Evolutionary conservation across 2,888 invertebrate genomes (phyloP).

Genomic region (Yponomeuta cagnagella): DNA sequence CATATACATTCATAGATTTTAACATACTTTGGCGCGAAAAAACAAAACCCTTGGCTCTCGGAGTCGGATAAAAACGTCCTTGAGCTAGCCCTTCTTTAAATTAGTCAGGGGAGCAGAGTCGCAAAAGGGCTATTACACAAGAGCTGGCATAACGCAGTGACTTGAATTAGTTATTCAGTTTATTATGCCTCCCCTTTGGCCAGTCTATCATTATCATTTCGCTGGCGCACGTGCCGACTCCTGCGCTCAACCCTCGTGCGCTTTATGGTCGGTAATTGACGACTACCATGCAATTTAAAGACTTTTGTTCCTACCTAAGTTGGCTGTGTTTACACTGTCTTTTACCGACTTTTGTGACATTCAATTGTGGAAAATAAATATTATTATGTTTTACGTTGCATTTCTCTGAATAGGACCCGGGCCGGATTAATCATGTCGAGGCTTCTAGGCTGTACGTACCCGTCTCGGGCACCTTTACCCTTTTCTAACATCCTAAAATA

Average conservation of each 20-base stretch:
- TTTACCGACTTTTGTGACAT: background rate
- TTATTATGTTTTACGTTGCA: too few species aligned
- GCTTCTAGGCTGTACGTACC: too few species aligned
- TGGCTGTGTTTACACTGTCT: slow-evolving; percentile 33
- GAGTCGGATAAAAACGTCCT: slow-evolving; percentile 27
- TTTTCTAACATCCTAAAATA: too few species aligned
- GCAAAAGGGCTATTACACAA: slow-evolving; percentile 56
- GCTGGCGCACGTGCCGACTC: slow-evolving; percentile 63
- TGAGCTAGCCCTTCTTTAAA: slow-evolving; percentile 35
- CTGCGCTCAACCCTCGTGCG: slow-evolving; percentile 49
- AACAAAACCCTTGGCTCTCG: too few species aligned
- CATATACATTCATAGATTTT: too few species aligned
- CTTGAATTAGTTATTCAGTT: slow-evolving; percentile 74
- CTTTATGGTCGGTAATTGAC: slow-evolving; percentile 68
- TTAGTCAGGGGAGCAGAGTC: slow-evolving; percentile 26
- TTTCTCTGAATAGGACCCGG: too few species aligned
- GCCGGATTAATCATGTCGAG: too few species aligned
- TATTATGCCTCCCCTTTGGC: slow-evolving; percentile 66
- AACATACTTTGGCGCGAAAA: too few species aligned
- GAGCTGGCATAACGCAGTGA: slow-evolving; percentile 56
- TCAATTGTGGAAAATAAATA: too few species aligned
- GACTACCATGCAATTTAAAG: slow-evolving; percentile 28
- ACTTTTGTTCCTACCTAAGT: slow-evolving; percentile 39
- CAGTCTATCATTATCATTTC: slow-evolving; percentile 72
- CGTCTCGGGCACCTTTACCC: too few species aligned